phyloP scores from a whole-genome alignment of 1,140 invertebrate species.

The Drosophila pachea region DNA sequence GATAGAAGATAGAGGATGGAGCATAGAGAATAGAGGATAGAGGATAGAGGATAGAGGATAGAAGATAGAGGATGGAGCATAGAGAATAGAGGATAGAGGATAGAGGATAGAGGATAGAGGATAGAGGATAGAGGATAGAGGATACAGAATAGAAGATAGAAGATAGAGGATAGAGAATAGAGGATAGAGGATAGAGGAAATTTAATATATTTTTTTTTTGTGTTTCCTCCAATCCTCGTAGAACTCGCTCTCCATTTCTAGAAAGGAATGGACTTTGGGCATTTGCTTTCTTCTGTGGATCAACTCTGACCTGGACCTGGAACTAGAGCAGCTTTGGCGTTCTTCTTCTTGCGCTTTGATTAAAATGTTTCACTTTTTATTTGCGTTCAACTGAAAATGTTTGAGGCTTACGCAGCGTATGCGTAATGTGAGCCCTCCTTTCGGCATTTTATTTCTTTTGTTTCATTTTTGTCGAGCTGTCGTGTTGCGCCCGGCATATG shows the following conservation, averaged over 20 bases:
- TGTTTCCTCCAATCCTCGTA: too few species aligned
- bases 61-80: not conserved
- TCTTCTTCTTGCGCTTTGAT: not conserved
- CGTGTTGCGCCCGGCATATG: constrained; percentile 9
- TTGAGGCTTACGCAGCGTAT: constrained; percentile 30
- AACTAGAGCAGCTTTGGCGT: not conserved
- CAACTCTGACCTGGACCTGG: too few species aligned
- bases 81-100: not conserved
- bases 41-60: not conserved
- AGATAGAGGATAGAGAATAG: not conserved
- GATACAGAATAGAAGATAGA: not conserved
- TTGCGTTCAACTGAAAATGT: not conserved
- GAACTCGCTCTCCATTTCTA: too few species aligned
- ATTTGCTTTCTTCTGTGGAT: too few species aligned
- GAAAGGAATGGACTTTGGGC: too few species aligned
- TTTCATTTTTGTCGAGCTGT: not conserved
- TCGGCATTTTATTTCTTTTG: too few species aligned
- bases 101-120: not conserved
- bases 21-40: not conserved
- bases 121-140: not conserved
- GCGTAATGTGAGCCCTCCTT: constrained; percentile 24
- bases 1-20: not conserved
- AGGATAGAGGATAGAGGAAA: not conserved
- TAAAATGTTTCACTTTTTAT: constrained; percentile 1
- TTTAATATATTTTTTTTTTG: too few species aligned